Conservation (phyloP, 2,113 vertebrate genomes). For the Pseudorasbora parva region DNA sequence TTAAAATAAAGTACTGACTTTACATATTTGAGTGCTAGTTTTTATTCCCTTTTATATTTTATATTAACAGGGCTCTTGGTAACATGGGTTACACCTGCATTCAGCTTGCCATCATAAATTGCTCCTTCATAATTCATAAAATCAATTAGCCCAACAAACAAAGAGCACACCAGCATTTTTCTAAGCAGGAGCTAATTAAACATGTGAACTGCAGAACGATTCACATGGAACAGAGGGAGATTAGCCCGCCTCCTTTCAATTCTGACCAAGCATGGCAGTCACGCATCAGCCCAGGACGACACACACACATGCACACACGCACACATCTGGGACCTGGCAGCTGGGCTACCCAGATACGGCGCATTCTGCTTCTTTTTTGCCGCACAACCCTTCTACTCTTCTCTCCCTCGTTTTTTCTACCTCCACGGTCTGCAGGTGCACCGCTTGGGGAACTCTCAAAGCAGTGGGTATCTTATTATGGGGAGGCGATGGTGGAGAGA, state of each 20-base stretch:
- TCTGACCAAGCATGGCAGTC: constrained; percentile 63
- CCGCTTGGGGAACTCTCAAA: constrained; percentile 59
- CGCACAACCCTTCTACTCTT: neutral
- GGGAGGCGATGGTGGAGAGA: constrained; percentile 14
- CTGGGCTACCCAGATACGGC: constrained; percentile 63
- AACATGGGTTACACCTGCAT: too few species aligned
- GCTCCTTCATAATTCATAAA: constrained; percentile 39
- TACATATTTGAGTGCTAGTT: too few species aligned
- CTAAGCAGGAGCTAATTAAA: constrained; percentile 63
- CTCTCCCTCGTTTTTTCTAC: constrained; percentile 49
- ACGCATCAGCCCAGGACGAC: constrained; percentile 38
- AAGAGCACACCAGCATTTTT: neutral
- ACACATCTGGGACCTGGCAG: constrained; percentile 61
- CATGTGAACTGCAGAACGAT: constrained; percentile 37
- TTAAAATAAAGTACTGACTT: too few species aligned
- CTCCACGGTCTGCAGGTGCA: constrained; percentile 65
- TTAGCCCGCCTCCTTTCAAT: constrained; percentile 13
- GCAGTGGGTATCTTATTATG: constrained; percentile 65
- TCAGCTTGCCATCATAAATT: constrained; percentile 38
- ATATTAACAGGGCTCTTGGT: too few species aligned
- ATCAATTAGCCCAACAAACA: constrained; percentile 20
- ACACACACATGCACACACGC: constrained; percentile 54
- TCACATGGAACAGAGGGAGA: neutral
- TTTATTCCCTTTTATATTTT: too few species aligned
- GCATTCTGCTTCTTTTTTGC: constrained; percentile 40